Evolutionary conservation across 2,888 invertebrate genomes (phyloP).

Genomic region (Melangyna quadrimaculata): DNA sequence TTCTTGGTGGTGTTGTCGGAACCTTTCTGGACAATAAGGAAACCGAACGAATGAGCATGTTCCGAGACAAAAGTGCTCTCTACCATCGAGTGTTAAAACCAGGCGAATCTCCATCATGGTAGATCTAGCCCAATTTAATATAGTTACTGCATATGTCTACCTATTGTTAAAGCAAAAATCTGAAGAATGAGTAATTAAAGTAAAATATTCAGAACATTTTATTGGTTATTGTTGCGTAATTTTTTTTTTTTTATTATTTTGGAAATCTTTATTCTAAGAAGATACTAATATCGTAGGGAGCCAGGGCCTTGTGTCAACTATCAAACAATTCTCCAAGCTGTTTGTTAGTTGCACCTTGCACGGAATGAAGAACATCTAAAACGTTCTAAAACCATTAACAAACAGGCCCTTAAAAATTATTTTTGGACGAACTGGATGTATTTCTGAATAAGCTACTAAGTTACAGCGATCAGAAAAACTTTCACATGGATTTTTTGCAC

Average conservation of each 20-base stretch:
- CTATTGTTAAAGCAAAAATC: slow-evolving; percentile 18
- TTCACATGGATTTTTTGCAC: too few species aligned
- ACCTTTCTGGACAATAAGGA: slow-evolving; percentile 86
- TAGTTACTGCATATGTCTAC: neutral
- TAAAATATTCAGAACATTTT: slow-evolving; percentile 39
- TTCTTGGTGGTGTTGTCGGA: slow-evolving; percentile 84
- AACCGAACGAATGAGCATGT: slow-evolving; percentile 87
- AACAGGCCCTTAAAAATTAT: too few species aligned
- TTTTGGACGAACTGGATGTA: too few species aligned
- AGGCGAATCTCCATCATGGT: slow-evolving; percentile 89
- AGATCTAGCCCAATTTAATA: slow-evolving; percentile 30
- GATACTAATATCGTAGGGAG: too few species aligned
- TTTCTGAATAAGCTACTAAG: too few species aligned
- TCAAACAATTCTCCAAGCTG: too few species aligned
- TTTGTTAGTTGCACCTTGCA: too few species aligned
- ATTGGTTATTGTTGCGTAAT: slow-evolving; percentile 21
- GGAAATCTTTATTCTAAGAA: too few species aligned
- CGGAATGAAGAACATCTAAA: too few species aligned
- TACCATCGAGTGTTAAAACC: slow-evolving; percentile 86
- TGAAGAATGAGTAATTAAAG: slow-evolving; percentile 52
- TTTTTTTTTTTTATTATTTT: neutral
- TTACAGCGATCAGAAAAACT: too few species aligned
- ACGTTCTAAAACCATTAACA: too few species aligned
- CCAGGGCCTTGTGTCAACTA: too few species aligned
- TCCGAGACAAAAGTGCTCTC: slow-evolving; percentile 90